Percentiles rank a stretch among this genome's conserved stretches.
These are phyloP conservation scores for Drosophila rellima DNA, from an alignment of 2,888 invertebrate species.

Conservation along the genomic window DNA sequence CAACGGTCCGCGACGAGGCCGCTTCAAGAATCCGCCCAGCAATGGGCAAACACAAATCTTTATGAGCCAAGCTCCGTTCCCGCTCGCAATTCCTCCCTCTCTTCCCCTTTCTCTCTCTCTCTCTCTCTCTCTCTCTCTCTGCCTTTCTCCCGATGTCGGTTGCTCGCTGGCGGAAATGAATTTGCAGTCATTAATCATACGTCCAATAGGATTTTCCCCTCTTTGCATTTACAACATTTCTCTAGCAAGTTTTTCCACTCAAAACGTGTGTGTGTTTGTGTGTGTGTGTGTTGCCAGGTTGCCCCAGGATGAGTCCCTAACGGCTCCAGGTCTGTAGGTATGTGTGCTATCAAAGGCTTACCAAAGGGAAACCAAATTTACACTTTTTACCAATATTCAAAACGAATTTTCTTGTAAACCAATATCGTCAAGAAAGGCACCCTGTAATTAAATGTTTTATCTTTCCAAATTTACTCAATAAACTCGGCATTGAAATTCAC, in stretches of 20 bases:
- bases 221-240: slow-evolving; percentile 5
- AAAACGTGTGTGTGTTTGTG: background rate
- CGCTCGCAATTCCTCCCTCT: background rate
- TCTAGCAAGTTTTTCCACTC: slow-evolving; percentile 8
- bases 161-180: slow-evolving; percentile 72
- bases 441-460: background rate
- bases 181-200: slow-evolving; percentile 80
- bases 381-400: background rate
- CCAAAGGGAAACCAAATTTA: slow-evolving; percentile 2
- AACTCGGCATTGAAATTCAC: no score
- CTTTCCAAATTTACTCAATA: no score
- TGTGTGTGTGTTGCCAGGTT: background rate
- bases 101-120: background rate
- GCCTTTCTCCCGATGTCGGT: background rate
- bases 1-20: slow-evolving; percentile 15
- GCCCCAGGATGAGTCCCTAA: slow-evolving; percentile 11
- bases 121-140: background rate
- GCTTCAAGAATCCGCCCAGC: slow-evolving; percentile 34
- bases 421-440: no score
- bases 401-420: background rate
- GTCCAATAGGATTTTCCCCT: slow-evolving; percentile 70
- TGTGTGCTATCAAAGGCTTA: slow-evolving; percentile 27
- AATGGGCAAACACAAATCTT: slow-evolving; percentile 59
- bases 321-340: slow-evolving; percentile 28
- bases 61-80: slow-evolving; percentile 29